A percentile compares a stretch with the other conserved stretches of the same genome.
These are phyloP conservation scores for Marasmarcha lunaedactyla DNA, from an alignment of 2,888 invertebrate species.

Conservation along the genomic window DNA sequence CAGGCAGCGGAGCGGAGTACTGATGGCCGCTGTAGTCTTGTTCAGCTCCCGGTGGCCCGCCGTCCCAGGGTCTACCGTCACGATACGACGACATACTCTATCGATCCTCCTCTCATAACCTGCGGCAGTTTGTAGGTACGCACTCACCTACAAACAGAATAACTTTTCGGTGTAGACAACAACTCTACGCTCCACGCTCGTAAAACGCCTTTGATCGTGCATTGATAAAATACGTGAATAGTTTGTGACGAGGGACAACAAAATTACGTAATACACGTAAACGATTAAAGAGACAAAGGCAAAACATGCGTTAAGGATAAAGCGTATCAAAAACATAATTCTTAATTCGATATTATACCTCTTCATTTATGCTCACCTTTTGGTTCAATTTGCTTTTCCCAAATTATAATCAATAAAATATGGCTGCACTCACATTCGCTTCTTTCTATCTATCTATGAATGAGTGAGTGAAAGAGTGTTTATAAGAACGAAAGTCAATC, in stretches of 20 bases:
- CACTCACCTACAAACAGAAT: slow-evolving; percentile 77
- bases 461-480: background rate
- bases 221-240: slow-evolving; percentile 38
- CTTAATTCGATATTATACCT: slow-evolving; percentile 31
- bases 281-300: slow-evolving; percentile 19
- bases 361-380: slow-evolving; percentile 53
- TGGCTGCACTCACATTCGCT: slow-evolving; percentile 59
- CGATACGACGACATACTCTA: slow-evolving; percentile 61
- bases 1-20: slow-evolving; percentile 33
- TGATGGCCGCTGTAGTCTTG: slow-evolving; percentile 51
- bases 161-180: slow-evolving; percentile 75
- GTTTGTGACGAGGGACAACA: slow-evolving; percentile 51
- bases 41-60: slow-evolving; percentile 67
- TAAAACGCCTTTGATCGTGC: slow-evolving; percentile 38
- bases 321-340: slow-evolving; percentile 23
- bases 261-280: slow-evolving; percentile 56
- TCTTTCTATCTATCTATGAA: slow-evolving; percentile 17
- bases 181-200: slow-evolving; percentile 48
- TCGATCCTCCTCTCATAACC: slow-evolving; percentile 60
- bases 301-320: slow-evolving; percentile 34
- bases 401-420: slow-evolving; percentile 44
- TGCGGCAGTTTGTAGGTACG: slow-evolving; percentile 71
- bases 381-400: slow-evolving; percentile 32
- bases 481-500: no score
- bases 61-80: slow-evolving; percentile 54